phyloP scores from a whole-genome alignment of 2,888 invertebrate species.

The Clanis bilineata region DNA sequence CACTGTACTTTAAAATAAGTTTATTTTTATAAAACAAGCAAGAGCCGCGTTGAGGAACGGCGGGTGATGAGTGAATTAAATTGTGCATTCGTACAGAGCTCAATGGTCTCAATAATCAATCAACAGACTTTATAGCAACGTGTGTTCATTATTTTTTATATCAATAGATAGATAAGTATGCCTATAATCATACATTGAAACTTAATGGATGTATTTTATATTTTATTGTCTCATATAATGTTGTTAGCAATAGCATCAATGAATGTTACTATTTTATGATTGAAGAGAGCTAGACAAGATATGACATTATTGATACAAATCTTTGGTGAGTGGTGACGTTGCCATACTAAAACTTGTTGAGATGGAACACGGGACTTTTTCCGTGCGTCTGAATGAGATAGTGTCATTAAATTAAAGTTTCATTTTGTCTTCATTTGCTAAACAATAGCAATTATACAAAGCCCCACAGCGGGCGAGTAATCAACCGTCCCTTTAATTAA shows the following conservation, averaged over 20 bases:
- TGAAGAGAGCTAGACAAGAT: background rate
- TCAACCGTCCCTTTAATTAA: constrained; percentile 83
- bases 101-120: constrained; percentile 9
- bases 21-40: background rate
- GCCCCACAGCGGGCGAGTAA: constrained; percentile 81
- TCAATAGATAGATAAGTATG: background rate
- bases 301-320: constrained; percentile 15
- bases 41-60: constrained; percentile 2
- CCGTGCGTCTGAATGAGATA: constrained; percentile 74
- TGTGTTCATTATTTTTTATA: constrained; percentile 7
- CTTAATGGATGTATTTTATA: background rate
- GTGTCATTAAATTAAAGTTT: constrained; percentile 82
- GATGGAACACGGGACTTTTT: constrained; percentile 60
- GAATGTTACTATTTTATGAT: background rate
- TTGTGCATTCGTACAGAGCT: constrained; percentile 11
- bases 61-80: constrained; percentile 14
- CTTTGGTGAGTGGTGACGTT: constrained; percentile 31
- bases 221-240: background rate
- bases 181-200: background rate
- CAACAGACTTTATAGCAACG: constrained; percentile 8
- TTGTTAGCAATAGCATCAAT: background rate
- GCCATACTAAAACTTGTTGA: constrained; percentile 62
- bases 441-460: constrained; percentile 83
- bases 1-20: constrained; percentile 3
- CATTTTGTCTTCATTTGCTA: constrained; percentile 83